Percentiles rank a stretch among this genome's conserved stretches.
phyloP scores from a whole-genome alignment of 2,888 invertebrate genomes.

The Nephrocerus scutellatus region DNA sequence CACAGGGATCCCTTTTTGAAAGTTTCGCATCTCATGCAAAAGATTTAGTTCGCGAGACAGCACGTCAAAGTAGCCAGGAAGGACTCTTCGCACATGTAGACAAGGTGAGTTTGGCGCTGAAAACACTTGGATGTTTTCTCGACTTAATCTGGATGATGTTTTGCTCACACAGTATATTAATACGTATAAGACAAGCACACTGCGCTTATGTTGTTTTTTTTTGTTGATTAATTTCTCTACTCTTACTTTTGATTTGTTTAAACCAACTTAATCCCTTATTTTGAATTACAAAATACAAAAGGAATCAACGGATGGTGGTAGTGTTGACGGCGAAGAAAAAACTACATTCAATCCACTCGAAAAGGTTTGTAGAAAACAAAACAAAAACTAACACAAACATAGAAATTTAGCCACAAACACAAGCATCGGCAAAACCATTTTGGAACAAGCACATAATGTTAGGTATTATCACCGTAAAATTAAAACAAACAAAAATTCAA shows the following conservation, averaged over 20 bases:
- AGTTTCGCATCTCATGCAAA: conserved; percentile 84
- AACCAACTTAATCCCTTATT: conserved; percentile 5
- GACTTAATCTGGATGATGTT: no score
- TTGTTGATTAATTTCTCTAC: conserved; percentile 27
- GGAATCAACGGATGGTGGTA: conserved; percentile 25
- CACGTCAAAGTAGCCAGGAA: conserved; percentile 82
- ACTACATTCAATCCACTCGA: conserved; percentile 72
- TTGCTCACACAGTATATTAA: no score
- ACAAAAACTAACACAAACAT: no score
- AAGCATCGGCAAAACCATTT: no score
- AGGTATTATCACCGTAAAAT: no score
- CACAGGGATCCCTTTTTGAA: conserved; percentile 78
- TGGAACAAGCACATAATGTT: no score
- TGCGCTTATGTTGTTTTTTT: no score
- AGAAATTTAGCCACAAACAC: no score
- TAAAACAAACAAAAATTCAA: no score
- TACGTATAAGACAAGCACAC: neutral
- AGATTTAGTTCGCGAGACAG: conserved; percentile 80
- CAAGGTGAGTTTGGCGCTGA: conserved; percentile 64
- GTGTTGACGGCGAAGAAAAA: conserved; percentile 59
- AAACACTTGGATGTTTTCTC: no score
- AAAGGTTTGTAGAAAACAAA: conserved; percentile 66
- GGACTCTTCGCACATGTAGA: conserved; percentile 83
- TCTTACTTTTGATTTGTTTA: conserved; percentile 27
- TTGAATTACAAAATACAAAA: conserved; percentile 6